These are phyloP conservation scores for Syngnathoides biaculeatus DNA, from an alignment of 2,113 vertebrate genomes.

Conservation along the genomic window DNA sequence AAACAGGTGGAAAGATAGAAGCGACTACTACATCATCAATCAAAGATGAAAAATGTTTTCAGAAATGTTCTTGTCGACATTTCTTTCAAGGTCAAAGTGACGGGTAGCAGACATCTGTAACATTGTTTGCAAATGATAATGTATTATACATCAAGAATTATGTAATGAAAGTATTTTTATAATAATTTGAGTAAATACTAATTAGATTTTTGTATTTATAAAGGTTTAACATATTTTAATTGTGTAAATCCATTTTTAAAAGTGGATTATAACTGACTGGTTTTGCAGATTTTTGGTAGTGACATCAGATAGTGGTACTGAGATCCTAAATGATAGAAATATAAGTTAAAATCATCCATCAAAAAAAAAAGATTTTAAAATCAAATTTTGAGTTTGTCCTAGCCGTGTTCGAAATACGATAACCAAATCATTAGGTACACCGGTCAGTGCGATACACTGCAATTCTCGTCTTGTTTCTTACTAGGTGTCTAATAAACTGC, in stretches of 20 bases:
- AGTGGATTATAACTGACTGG: background rate
- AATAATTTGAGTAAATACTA: background rate
- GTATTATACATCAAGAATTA: background rate
- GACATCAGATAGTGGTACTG: too few species aligned
- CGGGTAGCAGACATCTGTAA: background rate
- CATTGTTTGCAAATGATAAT: background rate
- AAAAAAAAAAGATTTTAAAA: background rate
- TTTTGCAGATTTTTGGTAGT: background rate
- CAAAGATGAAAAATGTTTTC: background rate
- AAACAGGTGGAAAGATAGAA: background rate
- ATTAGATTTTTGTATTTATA: background rate
- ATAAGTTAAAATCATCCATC: background rate
- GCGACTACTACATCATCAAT: background rate
- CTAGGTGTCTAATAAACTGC: background rate
- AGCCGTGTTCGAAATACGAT: background rate
- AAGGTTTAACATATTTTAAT: background rate
- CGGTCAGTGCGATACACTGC: background rate
- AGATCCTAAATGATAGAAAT: background rate
- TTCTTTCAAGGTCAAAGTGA: slow-evolving; percentile 1
- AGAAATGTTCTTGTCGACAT: background rate
- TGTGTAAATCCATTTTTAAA: too few species aligned
- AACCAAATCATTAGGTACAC: background rate
- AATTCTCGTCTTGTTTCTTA: background rate
- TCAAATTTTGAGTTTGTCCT: background rate
- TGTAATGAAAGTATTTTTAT: background rate